Conservation (phyloP, 2,797 vertebrate species). For the Eupleurogrammus muticus region DNA sequence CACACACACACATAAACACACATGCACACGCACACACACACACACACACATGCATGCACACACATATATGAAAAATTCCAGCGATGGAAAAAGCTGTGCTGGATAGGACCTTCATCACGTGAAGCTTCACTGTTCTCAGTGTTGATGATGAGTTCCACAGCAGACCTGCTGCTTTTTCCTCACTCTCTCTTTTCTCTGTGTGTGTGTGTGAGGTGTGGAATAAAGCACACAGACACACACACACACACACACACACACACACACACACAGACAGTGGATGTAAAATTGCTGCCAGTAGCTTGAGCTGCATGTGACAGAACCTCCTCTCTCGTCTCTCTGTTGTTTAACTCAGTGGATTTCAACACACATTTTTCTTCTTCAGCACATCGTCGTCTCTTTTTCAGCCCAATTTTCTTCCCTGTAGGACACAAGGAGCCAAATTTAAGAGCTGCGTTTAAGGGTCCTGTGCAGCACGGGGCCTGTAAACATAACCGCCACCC, state of each 20-base stretch:
- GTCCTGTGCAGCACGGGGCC: background rate
- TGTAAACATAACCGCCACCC: background rate
- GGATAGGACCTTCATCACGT: constrained; percentile 21
- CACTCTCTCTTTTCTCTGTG: background rate
- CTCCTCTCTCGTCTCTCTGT: too few relatives aligned
- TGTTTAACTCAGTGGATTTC: constrained; percentile 1
- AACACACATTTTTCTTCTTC: constrained; percentile 5
- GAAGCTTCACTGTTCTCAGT: constrained; percentile 14
- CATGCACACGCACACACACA: constrained; percentile 5
- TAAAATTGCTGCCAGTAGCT: background rate
- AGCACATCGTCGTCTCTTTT: background rate
- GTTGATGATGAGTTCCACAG: constrained; percentile 19
- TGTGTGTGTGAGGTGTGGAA: background rate
- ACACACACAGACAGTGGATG: background rate
- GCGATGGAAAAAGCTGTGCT: constrained; percentile 9
- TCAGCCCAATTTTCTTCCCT: background rate
- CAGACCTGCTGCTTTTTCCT: constrained; percentile 18
- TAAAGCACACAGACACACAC: background rate
- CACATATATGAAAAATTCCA: constrained; percentile 27
- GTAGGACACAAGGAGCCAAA: background rate
- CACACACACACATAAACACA: constrained; percentile 18
- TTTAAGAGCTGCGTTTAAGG: constrained; percentile 6
- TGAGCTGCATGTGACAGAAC: background rate
- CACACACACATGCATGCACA: background rate
- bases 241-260: background rate